A percentile compares a stretch with the other conserved stretches of the same genome.
Conservation (phyloP, 2,888 invertebrate species). For the Eupithecia dodoneata region DNA sequence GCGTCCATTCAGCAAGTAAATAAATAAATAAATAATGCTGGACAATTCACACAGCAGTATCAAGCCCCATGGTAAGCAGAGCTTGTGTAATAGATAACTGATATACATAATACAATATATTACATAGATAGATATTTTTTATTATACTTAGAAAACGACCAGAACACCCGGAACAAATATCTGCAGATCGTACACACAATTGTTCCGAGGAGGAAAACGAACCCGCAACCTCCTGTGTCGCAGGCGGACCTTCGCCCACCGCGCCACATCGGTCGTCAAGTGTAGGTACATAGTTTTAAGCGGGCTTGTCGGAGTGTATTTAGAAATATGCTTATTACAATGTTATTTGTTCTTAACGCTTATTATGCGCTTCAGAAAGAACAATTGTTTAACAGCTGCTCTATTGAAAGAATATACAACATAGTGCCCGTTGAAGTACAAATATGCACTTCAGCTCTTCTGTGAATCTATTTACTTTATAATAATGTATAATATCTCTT, state of each 20-base stretch:
- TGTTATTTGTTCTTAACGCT: neutral
- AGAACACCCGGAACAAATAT: too few relatives aligned
- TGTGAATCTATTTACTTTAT: neutral
- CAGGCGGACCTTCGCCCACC: too few relatives aligned
- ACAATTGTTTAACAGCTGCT: constrained; percentile 3
- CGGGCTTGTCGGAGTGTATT: neutral
- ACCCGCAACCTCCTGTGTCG: too few relatives aligned
- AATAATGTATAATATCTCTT: neutral
- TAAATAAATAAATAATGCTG: neutral
- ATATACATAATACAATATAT: too few relatives aligned
- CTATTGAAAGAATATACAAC: neutral
- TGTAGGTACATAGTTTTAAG: neutral
- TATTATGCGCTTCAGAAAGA: neutral
- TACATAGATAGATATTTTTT: too few relatives aligned
- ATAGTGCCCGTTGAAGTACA: neutral
- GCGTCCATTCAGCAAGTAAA: neutral
- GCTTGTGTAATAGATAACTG: too few relatives aligned
- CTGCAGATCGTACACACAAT: too few relatives aligned
- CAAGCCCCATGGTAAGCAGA: too few relatives aligned
- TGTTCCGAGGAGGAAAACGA: too few relatives aligned
- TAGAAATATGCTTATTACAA: constrained; percentile 3
- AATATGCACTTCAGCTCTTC: neutral
- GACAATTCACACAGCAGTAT: too few relatives aligned
- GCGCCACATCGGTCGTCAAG: too few relatives aligned
- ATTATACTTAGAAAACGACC: too few relatives aligned